Percentiles rank a stretch among this genome's conserved stretches.
Conservation (phyloP, 2,797 vertebrate genomes). For the Myotis vivesi region DNA sequence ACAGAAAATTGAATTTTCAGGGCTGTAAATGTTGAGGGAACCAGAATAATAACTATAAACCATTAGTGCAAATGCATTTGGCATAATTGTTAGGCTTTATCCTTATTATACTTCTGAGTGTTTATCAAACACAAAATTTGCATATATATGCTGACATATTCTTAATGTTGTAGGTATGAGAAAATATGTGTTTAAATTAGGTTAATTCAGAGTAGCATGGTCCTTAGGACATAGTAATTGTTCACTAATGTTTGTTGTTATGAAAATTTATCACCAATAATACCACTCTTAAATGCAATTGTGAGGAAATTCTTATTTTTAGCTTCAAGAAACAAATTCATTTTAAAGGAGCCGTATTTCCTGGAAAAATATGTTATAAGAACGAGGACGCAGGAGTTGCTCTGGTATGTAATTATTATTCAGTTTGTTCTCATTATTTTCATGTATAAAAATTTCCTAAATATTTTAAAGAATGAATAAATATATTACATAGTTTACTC, state of each 20-base stretch:
- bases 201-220: background rate
- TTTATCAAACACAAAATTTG: conserved; percentile 12
- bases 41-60: background rate
- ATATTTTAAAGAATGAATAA: conserved; percentile 13
- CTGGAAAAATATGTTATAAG: conserved; percentile 58
- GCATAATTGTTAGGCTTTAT: background rate
- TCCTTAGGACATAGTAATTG: background rate
- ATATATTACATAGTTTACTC: background rate
- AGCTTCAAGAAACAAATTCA: conserved; percentile 66
- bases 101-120: background rate
- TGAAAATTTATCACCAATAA: background rate
- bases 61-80: background rate
- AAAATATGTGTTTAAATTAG: background rate
- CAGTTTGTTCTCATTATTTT: background rate
- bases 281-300: background rate
- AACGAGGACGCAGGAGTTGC: conserved; percentile 56
- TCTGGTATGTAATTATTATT: conserved; percentile 68
- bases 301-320: background rate
- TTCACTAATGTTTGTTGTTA: background rate
- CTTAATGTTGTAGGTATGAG: background rate
- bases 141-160: background rate
- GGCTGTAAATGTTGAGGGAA: background rate
- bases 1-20: conserved; percentile 16
- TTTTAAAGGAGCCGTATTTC: conserved; percentile 58
- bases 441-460: conserved; percentile 23